phyloP scores from a whole-genome alignment of 1,140 invertebrate genomes.

The Stegodyphus mimosarum region DNA sequence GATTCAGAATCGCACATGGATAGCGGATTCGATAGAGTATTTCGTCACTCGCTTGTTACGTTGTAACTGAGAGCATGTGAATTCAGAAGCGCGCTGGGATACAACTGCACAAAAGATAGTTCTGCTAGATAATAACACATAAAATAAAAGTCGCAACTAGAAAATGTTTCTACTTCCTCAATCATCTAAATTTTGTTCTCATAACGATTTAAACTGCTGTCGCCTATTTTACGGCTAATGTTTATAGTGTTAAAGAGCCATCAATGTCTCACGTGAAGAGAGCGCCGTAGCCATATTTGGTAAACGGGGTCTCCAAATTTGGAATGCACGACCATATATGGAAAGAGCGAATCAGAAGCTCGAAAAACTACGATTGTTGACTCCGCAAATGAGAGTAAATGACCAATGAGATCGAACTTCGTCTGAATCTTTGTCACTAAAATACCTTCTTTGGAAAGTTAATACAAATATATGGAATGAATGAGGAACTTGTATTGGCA shows the following conservation, averaged over 20 bases:
- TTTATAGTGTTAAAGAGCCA: slow-evolving; percentile 35
- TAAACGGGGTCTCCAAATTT: slow-evolving; percentile 67
- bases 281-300: slow-evolving; percentile 65
- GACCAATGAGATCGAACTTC: slow-evolving; percentile 27
- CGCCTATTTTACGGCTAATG: background rate
- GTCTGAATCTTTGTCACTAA: slow-evolving; percentile 11
- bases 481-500: background rate
- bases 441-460: slow-evolving; percentile 43
- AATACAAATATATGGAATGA: background rate
- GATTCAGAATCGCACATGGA: slow-evolving; percentile 34
- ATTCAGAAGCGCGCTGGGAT: slow-evolving; percentile 26
- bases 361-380: slow-evolving; percentile 22
- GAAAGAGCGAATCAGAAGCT: slow-evolving; percentile 60
- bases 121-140: slow-evolving; percentile 32
- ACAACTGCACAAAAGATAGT: slow-evolving; percentile 51
- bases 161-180: background rate
- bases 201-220: background rate
- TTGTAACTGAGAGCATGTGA: slow-evolving; percentile 20
- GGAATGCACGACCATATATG: slow-evolving; percentile 68
- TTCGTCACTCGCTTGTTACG: slow-evolving; percentile 48
- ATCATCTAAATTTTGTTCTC: background rate
- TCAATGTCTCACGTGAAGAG: slow-evolving; percentile 35
- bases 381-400: slow-evolving; percentile 11
- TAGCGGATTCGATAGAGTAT: slow-evolving; percentile 18
- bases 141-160: background rate